Conservation (phyloP, 2,888 invertebrate genomes). For the Megalurothrips usitatus region DNA sequence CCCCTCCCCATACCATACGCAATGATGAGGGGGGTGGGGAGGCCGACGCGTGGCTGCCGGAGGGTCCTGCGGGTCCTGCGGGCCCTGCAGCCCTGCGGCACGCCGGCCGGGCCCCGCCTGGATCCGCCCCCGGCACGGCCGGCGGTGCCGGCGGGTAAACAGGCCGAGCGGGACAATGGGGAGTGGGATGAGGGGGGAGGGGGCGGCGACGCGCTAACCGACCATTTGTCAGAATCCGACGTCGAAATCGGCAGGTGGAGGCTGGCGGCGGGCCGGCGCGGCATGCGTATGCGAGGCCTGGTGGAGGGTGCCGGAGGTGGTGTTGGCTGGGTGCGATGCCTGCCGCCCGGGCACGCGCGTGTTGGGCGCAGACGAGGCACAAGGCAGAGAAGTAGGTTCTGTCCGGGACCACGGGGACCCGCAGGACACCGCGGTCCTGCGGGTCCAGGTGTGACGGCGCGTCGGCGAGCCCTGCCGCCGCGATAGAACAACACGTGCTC, state of each 20-base stretch:
- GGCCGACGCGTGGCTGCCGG: neutral
- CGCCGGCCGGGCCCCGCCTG: neutral
- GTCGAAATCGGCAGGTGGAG: conserved; percentile 20
- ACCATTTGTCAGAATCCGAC: conserved; percentile 5
- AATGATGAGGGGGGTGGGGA: neutral
- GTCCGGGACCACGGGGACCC: neutral
- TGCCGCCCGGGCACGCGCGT: neutral
- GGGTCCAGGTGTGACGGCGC: too few relatives aligned
- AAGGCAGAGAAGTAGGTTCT: too few relatives aligned
- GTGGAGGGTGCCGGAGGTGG: neutral
- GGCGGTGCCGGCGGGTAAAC: neutral
- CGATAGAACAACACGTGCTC: too few relatives aligned
- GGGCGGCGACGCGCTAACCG: neutral
- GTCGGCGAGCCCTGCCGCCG: too few relatives aligned
- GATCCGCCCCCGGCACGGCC: neutral
- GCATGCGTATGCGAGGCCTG: neutral
- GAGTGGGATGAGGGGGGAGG: neutral
- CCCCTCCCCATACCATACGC: too few relatives aligned
- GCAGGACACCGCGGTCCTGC: neutral
- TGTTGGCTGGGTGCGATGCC: neutral
- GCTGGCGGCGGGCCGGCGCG: neutral
- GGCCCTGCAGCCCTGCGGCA: neutral
- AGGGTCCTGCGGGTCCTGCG: neutral
- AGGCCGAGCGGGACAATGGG: neutral
- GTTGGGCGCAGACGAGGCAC: too few relatives aligned